Conservation (phyloP, 2,888 invertebrate genomes). For the Epicampocera succincta region DNA sequence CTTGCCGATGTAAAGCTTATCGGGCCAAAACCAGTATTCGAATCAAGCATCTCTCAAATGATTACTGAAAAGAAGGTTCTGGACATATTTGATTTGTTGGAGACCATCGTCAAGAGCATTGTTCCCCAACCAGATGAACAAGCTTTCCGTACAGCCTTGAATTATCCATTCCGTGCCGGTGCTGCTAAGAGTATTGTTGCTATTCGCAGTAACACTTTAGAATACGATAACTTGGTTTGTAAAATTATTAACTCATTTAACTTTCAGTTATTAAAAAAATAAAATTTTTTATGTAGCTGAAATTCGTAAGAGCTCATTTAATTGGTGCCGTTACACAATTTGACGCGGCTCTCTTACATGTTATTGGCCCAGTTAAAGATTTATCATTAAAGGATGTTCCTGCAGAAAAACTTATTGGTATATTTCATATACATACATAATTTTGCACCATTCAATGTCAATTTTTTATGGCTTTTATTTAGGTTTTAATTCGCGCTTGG, state of each 20-base stretch:
- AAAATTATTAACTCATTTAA: neutral
- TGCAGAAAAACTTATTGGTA: slow-evolving; percentile 80
- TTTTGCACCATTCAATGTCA: slow-evolving; percentile 22
- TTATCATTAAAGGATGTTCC: slow-evolving; percentile 82
- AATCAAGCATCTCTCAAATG: slow-evolving; percentile 57
- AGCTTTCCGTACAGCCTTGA: slow-evolving; percentile 85
- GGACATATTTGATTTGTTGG: slow-evolving; percentile 75
- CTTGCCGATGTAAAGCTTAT: slow-evolving; percentile 75
- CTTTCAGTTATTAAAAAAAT: neutral
- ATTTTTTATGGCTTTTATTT: neutral
- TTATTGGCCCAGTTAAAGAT: slow-evolving; percentile 84
- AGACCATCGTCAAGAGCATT: slow-evolving; percentile 72
- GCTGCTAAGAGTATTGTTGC: slow-evolving; percentile 89
- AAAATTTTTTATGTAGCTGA: slow-evolving; percentile 72
- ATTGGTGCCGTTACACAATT: slow-evolving; percentile 82
- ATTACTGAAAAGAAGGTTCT: slow-evolving; percentile 72
- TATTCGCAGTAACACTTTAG: slow-evolving; percentile 85
- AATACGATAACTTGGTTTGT: slow-evolving; percentile 79
- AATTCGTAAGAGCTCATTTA: slow-evolving; percentile 75
- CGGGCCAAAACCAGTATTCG: slow-evolving; percentile 75
- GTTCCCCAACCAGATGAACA: slow-evolving; percentile 82
- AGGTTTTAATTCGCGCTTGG: slow-evolving; percentile 85
- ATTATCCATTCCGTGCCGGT: slow-evolving; percentile 89
- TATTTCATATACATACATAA: slow-evolving; percentile 1
- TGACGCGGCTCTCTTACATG: slow-evolving; percentile 84